Percentiles rank a stretch among this genome's conserved stretches.
phyloP scores from a whole-genome alignment of 2,888 invertebrate species.

The Oligia latruncula region DNA sequence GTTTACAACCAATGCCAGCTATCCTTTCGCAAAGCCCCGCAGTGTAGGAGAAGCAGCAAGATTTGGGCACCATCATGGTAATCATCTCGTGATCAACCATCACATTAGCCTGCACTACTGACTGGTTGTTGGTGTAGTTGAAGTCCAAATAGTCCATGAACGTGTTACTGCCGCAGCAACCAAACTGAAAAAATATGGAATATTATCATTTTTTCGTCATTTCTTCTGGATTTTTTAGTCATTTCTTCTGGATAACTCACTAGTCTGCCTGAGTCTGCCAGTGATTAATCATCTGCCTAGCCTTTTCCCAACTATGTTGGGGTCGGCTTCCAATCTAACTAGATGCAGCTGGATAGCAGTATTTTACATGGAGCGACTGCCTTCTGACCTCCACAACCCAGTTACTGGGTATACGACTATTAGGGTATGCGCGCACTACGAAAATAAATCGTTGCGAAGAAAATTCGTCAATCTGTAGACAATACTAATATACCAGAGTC shows the following conservation, averaged over 20 bases:
- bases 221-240: neutral
- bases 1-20: constrained; percentile 76
- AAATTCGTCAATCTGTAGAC: too few species aligned
- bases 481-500: too few species aligned
- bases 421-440: too few species aligned
- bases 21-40: constrained; percentile 73
- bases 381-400: too few species aligned
- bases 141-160: constrained; percentile 79
- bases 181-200: constrained; percentile 72
- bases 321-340: too few species aligned
- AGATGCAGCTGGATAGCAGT: too few species aligned
- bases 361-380: too few species aligned
- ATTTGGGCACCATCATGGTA: constrained; percentile 74
- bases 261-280: neutral
- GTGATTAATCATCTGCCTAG: too few species aligned
- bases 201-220: too few species aligned
- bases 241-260: neutral
- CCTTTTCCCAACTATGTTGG: too few species aligned
- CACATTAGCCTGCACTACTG: constrained; percentile 73
- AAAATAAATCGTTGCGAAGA: too few species aligned
- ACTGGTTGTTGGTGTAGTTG: constrained; percentile 76
- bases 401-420: neutral
- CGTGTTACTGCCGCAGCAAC: constrained; percentile 83
- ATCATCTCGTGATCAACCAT: constrained; percentile 68
- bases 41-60: constrained; percentile 75